phyloP scores from a whole-genome alignment of 1,140 invertebrate species.

The Orius laevigatus region DNA sequence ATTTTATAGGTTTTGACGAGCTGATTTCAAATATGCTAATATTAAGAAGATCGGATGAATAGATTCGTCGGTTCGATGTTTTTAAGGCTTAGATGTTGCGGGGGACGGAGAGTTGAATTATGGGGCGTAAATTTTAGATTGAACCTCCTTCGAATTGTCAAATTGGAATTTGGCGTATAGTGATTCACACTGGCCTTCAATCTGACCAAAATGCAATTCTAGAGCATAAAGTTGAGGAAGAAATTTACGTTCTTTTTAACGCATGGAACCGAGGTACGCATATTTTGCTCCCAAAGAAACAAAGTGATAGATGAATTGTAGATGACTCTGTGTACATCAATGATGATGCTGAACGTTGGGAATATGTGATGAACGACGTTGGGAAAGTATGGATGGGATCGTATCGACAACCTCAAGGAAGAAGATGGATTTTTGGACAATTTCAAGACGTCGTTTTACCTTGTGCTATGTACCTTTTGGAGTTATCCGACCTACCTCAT shows the following conservation, averaged over 20 bases:
- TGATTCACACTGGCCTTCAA: constrained; percentile 32
- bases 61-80: too few relatives aligned
- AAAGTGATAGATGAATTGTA: constrained; percentile 6
- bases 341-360: constrained; percentile 40
- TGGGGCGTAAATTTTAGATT: constrained; percentile 28
- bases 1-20: too few relatives aligned
- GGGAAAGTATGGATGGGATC: constrained; percentile 64
- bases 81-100: too few relatives aligned
- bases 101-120: too few relatives aligned
- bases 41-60: too few relatives aligned
- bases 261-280: constrained; percentile 57
- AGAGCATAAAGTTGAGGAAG: constrained; percentile 34
- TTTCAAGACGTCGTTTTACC: constrained; percentile 50
- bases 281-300: not conserved
- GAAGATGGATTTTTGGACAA: constrained; percentile 60
- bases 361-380: constrained; percentile 56
- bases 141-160: constrained; percentile 35
- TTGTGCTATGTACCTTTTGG: constrained; percentile 41
- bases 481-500: constrained; percentile 39
- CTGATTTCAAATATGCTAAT: too few relatives aligned
- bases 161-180: constrained; percentile 45
- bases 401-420: constrained; percentile 41
- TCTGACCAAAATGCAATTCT: constrained; percentile 5
- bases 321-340: constrained; percentile 51
- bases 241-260: constrained; percentile 66